phyloP scores from a whole-genome alignment of 1,140 invertebrate genomes.

The Pseudomyrmex gracilis region DNA sequence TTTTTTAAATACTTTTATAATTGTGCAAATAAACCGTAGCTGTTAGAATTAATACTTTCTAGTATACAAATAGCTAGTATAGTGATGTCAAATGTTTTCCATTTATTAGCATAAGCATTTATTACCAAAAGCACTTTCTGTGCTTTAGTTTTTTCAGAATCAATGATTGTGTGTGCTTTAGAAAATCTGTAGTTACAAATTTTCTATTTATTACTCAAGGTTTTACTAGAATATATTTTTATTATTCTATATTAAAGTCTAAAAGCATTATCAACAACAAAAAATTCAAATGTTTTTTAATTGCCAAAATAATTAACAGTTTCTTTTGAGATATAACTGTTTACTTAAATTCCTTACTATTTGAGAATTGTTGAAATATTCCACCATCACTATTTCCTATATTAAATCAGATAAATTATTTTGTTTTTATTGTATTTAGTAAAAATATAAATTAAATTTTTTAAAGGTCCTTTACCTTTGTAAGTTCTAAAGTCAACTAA shows the following conservation, averaged over 20 bases:
- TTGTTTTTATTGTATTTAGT: background rate
- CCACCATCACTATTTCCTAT: conserved; percentile 5
- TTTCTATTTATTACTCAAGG: background rate
- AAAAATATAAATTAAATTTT: background rate
- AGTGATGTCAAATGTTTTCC: conserved; percentile 36
- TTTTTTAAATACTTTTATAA: background rate
- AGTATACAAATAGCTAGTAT: background rate
- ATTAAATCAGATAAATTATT: background rate
- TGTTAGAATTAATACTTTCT: conserved; percentile 9
- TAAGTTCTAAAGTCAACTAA: conserved; percentile 19
- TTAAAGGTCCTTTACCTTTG: background rate
- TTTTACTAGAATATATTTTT: background rate
- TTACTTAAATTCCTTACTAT: conserved; percentile 19
- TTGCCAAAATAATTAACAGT: background rate
- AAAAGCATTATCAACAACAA: conserved; percentile 46
- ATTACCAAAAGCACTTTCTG: conserved; percentile 32
- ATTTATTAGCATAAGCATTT: conserved; percentile 42
- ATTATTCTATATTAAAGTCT: conserved; percentile 6
- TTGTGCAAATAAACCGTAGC: background rate
- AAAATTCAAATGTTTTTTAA: background rate
- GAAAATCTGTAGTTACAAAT: conserved; percentile 44
- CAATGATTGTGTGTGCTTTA: background rate
- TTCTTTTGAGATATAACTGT: background rate
- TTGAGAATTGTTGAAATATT: conserved; percentile 8
- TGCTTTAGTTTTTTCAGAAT: background rate